Evolutionary conservation across 1,140 invertebrate genomes (phyloP), one percentile per base, ranked within the genome.

Genomic region (Drosophila busckii): DNA sequence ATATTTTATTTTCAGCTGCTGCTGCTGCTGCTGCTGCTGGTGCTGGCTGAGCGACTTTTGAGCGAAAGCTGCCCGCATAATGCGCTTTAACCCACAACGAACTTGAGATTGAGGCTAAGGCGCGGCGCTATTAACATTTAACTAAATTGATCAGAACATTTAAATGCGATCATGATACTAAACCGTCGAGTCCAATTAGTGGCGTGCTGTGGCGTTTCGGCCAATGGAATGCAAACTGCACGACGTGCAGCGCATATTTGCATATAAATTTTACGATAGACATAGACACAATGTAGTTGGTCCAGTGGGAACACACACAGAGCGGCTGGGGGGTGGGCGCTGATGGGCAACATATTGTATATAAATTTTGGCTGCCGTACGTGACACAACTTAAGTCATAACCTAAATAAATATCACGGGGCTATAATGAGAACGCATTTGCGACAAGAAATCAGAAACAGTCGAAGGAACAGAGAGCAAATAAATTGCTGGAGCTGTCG

Each of bases 371-470:
- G 59, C n/a, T n/a, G n/a, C n/a, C 69, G 75, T 59, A 82, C 75
- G 75, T 82, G 75, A 82, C 75, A 75, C 73, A 82, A 82, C 75
- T 82, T 82, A 82, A 82, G 75, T 82, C 75, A 82, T 82, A 82
- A 82, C 75, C 75, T 82, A 82, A 82, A 82, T 82, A 82, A 82
- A 82, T 82, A 82, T 82, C 75, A 82, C 75, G 75, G n/a, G n/a
- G n/a, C 75, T 70, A 82, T 82, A 82, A 82, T 82, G 75, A 82
- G 75, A n/a, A 44, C 48, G 75, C 75, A 80, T 82, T 80, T 80
- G 75, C 75, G 60, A 75, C 68, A 80, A 80, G 80, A 78, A 67
- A 44, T 49, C 34, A 48, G 56, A 49, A 54, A 75, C 42, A 35
- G 41, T 32, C 20, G 20, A 28, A 45, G 4, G 6, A 40, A 38